Conservation (phyloP, 2,888 invertebrate species). For the Conus canariensis region DNA sequence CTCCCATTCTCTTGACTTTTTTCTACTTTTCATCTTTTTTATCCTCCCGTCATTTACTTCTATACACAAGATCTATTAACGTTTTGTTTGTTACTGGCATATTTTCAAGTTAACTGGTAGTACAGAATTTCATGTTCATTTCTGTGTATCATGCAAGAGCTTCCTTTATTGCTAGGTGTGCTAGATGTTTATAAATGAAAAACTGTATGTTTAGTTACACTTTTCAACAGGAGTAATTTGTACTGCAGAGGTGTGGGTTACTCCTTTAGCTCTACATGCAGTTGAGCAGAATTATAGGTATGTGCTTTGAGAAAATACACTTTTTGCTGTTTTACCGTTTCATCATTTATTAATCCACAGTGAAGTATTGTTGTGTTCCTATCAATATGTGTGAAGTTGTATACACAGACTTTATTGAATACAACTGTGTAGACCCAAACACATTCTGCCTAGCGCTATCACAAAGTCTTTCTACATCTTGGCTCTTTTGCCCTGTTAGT, state of each 20-base stretch:
- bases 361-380: background rate
- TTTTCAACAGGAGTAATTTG: background rate
- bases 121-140: background rate
- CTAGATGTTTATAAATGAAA: background rate
- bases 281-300: background rate
- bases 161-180: background rate
- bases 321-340: background rate
- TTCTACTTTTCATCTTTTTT: background rate
- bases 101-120: background rate
- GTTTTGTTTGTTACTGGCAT: background rate
- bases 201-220: background rate
- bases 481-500: background rate
- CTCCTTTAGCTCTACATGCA: background rate
- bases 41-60: background rate
- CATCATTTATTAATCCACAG: background rate
- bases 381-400: constrained; percentile 20
- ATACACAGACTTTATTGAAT: background rate
- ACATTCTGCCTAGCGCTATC: background rate
- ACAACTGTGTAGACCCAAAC: background rate
- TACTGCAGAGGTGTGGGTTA: background rate
- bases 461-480: background rate
- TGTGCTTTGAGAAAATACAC: background rate
- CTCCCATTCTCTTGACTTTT: background rate
- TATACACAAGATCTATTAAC: constrained; percentile 10
- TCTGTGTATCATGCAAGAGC: background rate